These are phyloP conservation scores for Astyanax mexicanus DNA, from an alignment of 2,797 vertebrate genomes.

Conservation along the genomic window DNA sequence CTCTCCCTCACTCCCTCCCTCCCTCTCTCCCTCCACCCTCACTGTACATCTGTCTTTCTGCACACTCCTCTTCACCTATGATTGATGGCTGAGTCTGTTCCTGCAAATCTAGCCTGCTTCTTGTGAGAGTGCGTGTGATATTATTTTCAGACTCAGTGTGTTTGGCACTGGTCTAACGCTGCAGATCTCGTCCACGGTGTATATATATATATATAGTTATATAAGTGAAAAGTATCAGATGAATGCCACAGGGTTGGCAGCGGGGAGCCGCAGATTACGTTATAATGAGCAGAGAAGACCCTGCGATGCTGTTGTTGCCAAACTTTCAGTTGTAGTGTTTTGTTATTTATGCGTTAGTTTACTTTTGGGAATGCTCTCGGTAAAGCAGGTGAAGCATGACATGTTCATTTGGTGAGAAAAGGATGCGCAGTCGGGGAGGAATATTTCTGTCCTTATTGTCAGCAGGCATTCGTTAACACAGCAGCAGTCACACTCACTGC, in stretches of 20 bases:
- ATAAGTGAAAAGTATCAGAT: conserved; percentile 50
- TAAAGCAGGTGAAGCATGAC: conserved; percentile 66
- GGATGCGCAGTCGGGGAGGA: conserved; percentile 61
- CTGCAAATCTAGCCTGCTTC: conserved; percentile 47
- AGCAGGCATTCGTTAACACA: conserved; percentile 64
- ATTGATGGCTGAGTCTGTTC: conserved; percentile 55
- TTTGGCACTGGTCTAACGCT: conserved; percentile 29
- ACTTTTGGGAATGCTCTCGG: conserved; percentile 62
- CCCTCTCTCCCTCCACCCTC: conserved; percentile 29
- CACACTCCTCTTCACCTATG: conserved; percentile 60
- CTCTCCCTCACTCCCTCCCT: conserved; percentile 10
- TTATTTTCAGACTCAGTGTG: conserved; percentile 43
- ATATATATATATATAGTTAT: conserved; percentile 33
- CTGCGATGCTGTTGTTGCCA: conserved; percentile 49
- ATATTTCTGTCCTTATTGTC: conserved; percentile 63
- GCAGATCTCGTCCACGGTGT: conserved; percentile 2
- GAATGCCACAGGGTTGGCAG: conserved; percentile 57
- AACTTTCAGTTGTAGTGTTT: conserved; percentile 48
- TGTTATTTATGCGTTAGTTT: conserved; percentile 56
- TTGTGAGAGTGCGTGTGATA: conserved; percentile 11
- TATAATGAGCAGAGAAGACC: conserved; percentile 55
- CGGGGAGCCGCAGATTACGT: conserved; percentile 54
- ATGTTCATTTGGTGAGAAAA: conserved; percentile 62
- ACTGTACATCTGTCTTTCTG: conserved; percentile 49
- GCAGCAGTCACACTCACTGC: conserved; percentile 57